These are phyloP conservation scores for Tetrapedia diversipes DNA, from an alignment of 2,888 invertebrate species.

Conservation along the genomic window DNA sequence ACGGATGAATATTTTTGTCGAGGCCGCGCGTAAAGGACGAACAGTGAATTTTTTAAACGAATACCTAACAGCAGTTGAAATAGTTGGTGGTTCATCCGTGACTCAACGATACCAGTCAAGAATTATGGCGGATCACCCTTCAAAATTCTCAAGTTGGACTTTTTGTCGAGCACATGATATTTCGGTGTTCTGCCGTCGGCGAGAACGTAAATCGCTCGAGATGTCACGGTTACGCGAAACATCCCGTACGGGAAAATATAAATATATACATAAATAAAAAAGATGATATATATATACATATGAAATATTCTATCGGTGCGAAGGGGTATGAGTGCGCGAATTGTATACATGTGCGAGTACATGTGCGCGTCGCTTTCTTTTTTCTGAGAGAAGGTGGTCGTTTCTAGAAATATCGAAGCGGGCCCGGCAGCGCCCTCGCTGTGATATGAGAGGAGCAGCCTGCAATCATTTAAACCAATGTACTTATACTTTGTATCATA, in stretches of 20 bases:
- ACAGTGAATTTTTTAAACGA: no score
- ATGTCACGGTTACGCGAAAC: slow-evolving; percentile 40
- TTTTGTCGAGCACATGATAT: no score
- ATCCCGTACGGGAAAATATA: slow-evolving; percentile 51
- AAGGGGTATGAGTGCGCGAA: slow-evolving; percentile 68
- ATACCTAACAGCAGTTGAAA: no score
- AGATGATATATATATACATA: slow-evolving; percentile 58
- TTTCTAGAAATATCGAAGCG: slow-evolving; percentile 74
- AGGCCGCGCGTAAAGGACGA: no score
- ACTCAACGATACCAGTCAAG: no score
- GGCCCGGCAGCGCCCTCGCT: slow-evolving; percentile 83
- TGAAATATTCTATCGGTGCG: slow-evolving; percentile 59
- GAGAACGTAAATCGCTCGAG: neutral
- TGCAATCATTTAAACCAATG: slow-evolving; percentile 83
- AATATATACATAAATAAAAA: slow-evolving; percentile 68
- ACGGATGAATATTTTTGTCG: no score
- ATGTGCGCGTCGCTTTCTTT: slow-evolving; percentile 54
- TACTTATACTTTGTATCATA: slow-evolving; percentile 83
- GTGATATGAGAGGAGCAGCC: slow-evolving; percentile 83
- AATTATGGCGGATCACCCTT: no score
- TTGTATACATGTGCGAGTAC: slow-evolving; percentile 68
- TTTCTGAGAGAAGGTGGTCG: slow-evolving; percentile 47
- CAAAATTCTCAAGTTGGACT: no score
- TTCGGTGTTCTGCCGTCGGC: neutral
- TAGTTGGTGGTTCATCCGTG: no score